Base-by-base conservation (phyloP, 2,888 invertebrate species). In the Pollenia labialis region DNA sequence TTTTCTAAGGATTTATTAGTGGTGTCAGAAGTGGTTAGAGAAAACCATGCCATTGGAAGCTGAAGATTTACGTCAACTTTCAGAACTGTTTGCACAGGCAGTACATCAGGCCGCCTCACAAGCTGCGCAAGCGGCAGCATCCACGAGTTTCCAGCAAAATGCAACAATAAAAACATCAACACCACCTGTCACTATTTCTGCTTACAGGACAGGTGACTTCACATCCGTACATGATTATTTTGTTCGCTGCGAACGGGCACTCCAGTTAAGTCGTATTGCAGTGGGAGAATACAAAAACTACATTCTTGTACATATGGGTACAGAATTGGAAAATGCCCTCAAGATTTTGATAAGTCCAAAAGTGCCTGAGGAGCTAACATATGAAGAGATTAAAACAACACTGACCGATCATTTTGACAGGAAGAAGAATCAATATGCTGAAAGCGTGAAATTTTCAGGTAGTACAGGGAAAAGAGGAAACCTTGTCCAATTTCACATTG, bases 361-460 rank as follows among this genome's bases (percentile, higher is more conserved):
- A 16, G 44, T 9, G 6, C 81, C 81, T 7, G 14, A 56, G 9
- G 72, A 75, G 11, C 42, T 75, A 2, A 50, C 74, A 7, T 83
- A 77, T 14, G 68, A 52, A 0, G 60, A 75, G 12, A 64, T 83
- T 1, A 83, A 64, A 18, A 46, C 42, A 10, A 71, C 23, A 1
- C 11, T 82, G 32, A 16, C 58, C 9, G n/a, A 23, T 4, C 81
- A 75, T 18, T 82, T 76, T 10, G 82, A 82, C 9, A 32, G 11
- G 14, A 69, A 81, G 14, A 60, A 14, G 16, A 75, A 81, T 16
- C 58, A 81, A 18, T 81, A 66, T 23, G 68, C 81, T 2, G 60
- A 81, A 16, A 81, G 74, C 14, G 18, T 81, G 0, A 75, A 58
- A n/a, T 81, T 81, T 52, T 1, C 40, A 56, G 16, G 9, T 75